Conservation (phyloP, 2,888 invertebrate genomes). For the Omphaloscelis lunosa region DNA sequence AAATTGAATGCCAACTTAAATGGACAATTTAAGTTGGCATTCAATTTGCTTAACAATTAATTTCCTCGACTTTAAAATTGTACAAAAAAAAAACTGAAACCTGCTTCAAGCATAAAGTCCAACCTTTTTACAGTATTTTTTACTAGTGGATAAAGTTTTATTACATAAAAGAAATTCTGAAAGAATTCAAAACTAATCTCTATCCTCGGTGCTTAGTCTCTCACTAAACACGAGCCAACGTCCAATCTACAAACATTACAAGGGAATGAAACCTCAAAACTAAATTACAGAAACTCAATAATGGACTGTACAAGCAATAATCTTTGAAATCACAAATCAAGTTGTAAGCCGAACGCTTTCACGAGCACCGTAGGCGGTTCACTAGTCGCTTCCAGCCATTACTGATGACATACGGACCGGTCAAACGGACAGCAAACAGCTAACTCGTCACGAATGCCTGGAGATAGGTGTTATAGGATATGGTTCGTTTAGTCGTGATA, state of each 20-base stretch:
- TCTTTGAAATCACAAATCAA: conserved; percentile 90
- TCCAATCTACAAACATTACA: conserved; percentile 66
- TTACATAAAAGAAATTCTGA: too few species aligned
- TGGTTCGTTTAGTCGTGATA: conserved; percentile 13
- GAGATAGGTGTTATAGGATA: conserved; percentile 38
- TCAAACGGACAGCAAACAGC: conserved; percentile 46
- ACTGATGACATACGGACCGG: conserved; percentile 71
- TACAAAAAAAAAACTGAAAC: not conserved
- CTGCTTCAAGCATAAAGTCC: too few species aligned
- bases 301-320: conserved; percentile 84
- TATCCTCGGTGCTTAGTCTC: conserved; percentile 4
- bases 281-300: conserved; percentile 84
- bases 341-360: conserved; percentile 87
- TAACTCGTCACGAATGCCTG: conserved; percentile 51
- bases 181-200: not conserved
- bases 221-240: conserved; percentile 36
- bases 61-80: not conserved
- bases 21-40: not conserved
- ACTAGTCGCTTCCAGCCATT: conserved; percentile 86
- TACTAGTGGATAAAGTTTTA: too few species aligned
- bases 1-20: too few species aligned
- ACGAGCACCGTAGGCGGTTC: conserved; percentile 87
- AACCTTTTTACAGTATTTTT: too few species aligned
- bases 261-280: conserved; percentile 76
- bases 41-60: not conserved